Evolutionary conservation across 2,888 invertebrate species (phyloP).

Genomic region (Andrena fulva): DNA sequence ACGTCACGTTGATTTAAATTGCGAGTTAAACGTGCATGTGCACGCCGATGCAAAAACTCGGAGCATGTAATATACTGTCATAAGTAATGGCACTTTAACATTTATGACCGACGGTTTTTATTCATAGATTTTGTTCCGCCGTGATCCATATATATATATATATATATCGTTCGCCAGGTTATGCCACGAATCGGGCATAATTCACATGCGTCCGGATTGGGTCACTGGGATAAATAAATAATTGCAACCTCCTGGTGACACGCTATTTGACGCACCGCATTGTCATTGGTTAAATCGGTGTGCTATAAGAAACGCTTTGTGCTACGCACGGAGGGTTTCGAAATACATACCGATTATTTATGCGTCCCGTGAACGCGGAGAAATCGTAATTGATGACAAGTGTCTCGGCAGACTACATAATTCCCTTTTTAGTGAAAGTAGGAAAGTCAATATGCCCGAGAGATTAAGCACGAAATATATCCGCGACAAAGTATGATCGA

Average conservation of each 20-base stretch:
- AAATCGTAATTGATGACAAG: constrained; percentile 65
- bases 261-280: constrained; percentile 17
- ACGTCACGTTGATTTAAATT: constrained; percentile 1
- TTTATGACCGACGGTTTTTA: constrained; percentile 13
- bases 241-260: background rate
- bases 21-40: constrained; percentile 2
- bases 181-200: constrained; percentile 14
- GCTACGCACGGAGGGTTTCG: constrained; percentile 57
- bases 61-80: background rate
- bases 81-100: constrained; percentile 8
- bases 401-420: constrained; percentile 41
- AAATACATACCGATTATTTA: constrained; percentile 64
- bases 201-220: constrained; percentile 19
- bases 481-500: background rate
- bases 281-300: constrained; percentile 9
- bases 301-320: constrained; percentile 47
- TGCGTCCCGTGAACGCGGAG: constrained; percentile 58
- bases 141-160: background rate
- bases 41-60: constrained; percentile 9
- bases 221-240: constrained; percentile 11
- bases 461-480: constrained; percentile 10
- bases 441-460: constrained; percentile 14
- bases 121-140: background rate
- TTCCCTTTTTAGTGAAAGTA: constrained; percentile 61
- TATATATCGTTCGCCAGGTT: background rate